phyloP scores from a whole-genome alignment of 2,797 vertebrate genomes.

The Rhodeus uyekii region DNA sequence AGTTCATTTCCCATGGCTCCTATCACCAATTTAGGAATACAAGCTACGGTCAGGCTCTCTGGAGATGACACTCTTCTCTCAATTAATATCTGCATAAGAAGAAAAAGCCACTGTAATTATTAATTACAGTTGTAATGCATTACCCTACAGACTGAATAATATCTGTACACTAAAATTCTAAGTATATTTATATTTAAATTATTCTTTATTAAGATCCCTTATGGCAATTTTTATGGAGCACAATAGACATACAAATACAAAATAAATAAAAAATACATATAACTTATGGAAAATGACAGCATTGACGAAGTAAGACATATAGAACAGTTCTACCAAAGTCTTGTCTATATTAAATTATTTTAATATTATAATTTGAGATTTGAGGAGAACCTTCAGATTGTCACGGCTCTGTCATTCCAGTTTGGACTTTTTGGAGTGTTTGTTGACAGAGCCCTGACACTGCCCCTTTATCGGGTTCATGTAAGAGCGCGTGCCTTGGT shows the following conservation, averaged over 20 bases:
- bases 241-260: too few relatives aligned
- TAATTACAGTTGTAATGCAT: slow-evolving; percentile 31
- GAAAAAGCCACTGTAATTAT: slow-evolving; percentile 34
- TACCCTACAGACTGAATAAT: not conserved
- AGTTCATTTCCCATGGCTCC: slow-evolving; percentile 21
- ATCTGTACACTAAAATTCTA: not conserved
- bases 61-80: not conserved
- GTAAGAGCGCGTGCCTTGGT: too few relatives aligned
- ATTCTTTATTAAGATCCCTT: too few relatives aligned
- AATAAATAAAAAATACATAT: too few relatives aligned
- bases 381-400: too few relatives aligned
- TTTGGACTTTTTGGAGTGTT: too few relatives aligned
- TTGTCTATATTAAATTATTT: not conserved
- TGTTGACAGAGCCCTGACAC: too few relatives aligned
- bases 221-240: too few relatives aligned
- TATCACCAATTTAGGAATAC: slow-evolving; percentile 34
- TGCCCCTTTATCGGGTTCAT: too few relatives aligned
- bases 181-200: not conserved
- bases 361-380: too few relatives aligned
- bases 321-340: not conserved
- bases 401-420: too few relatives aligned
- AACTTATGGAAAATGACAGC: not conserved
- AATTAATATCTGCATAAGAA: slow-evolving; percentile 39
- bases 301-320: not conserved
- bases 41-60: slow-evolving; percentile 13